Percentiles rank a stretch among this genome's conserved stretches.
phyloP scores from a whole-genome alignment of 1,140 invertebrate genomes.

The Psix sp. region DNA sequence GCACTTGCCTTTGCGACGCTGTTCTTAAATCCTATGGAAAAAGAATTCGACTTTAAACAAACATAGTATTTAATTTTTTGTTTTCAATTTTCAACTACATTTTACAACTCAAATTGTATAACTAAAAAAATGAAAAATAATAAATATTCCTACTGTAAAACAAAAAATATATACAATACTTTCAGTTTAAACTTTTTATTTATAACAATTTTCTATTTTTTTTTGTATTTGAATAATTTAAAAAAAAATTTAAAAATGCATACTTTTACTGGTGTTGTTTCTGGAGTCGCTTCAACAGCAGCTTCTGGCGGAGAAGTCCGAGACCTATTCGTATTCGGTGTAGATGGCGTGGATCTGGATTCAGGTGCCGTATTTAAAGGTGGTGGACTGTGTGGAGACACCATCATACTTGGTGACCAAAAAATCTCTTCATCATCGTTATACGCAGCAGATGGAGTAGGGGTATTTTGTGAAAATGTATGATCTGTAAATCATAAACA shows the following conservation, averaged over 20 bases:
- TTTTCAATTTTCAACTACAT: too few relatives aligned
- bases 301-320: constrained; percentile 86
- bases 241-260: too few relatives aligned
- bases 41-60: background rate
- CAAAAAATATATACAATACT: background rate
- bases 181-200: background rate
- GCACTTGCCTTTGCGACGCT: constrained; percentile 68
- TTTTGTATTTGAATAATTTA: too few relatives aligned
- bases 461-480: constrained; percentile 65
- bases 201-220: too few relatives aligned
- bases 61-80: background rate
- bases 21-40: constrained; percentile 71
- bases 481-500: constrained; percentile 12
- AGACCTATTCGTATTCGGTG: constrained; percentile 69
- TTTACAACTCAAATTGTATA: too few relatives aligned
- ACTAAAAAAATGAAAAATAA: constrained; percentile 1
- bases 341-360: constrained; percentile 70
- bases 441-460: constrained; percentile 30
- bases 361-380: constrained; percentile 64
- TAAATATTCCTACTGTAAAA: too few relatives aligned
- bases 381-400: constrained; percentile 70
- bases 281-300: constrained; percentile 90
- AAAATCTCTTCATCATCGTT: constrained; percentile 70
- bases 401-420: constrained; percentile 74
- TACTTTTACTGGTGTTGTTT: constrained; percentile 90